A percentile compares a stretch with the other conserved stretches of the same genome.
phyloP scores from a whole-genome alignment of 2,797 vertebrate genomes.

The Poecilia velifera region DNA sequence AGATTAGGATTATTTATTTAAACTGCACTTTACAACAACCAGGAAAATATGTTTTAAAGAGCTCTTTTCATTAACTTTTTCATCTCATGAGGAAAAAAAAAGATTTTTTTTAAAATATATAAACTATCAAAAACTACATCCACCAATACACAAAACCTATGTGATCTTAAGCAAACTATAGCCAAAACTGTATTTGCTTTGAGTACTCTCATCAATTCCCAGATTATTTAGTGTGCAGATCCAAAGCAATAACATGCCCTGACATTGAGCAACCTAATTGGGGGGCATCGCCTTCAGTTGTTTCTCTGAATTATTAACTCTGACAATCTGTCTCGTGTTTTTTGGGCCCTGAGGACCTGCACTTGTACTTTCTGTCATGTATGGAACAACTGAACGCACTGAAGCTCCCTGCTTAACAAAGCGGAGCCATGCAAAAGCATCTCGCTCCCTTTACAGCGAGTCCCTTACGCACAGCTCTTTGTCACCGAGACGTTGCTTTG shows the following conservation, averaged over 20 bases:
- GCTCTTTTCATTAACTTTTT: not conserved
- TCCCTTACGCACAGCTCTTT: constrained; percentile 22
- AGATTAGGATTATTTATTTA: not conserved
- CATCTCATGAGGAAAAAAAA: not conserved
- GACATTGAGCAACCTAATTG: constrained; percentile 43
- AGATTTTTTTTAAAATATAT: too few species aligned
- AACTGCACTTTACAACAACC: not conserved
- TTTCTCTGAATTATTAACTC: constrained; percentile 71
- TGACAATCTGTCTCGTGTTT: constrained; percentile 70
- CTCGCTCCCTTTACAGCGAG: constrained; percentile 35
- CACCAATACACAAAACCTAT: not conserved
- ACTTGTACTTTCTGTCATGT: constrained; percentile 50
- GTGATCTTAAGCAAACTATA: not conserved
- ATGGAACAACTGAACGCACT: constrained; percentile 65
- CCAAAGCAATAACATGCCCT: constrained; percentile 7
- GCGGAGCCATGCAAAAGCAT: constrained; percentile 42
- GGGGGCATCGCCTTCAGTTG: constrained; percentile 50
- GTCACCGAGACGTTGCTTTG: constrained; percentile 24
- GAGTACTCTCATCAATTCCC: constrained; percentile 5
- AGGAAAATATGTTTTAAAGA: not conserved
- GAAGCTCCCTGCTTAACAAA: constrained; percentile 58
- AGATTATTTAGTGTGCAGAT: not conserved
- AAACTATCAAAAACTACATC: constrained; percentile 2
- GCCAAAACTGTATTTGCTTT: not conserved
- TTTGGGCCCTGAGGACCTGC: constrained; percentile 44